Percentiles rank a stretch among this genome's conserved stretches.
phyloP scores from a whole-genome alignment of 2,888 invertebrate species.

The Chrysodeixis includens region DNA sequence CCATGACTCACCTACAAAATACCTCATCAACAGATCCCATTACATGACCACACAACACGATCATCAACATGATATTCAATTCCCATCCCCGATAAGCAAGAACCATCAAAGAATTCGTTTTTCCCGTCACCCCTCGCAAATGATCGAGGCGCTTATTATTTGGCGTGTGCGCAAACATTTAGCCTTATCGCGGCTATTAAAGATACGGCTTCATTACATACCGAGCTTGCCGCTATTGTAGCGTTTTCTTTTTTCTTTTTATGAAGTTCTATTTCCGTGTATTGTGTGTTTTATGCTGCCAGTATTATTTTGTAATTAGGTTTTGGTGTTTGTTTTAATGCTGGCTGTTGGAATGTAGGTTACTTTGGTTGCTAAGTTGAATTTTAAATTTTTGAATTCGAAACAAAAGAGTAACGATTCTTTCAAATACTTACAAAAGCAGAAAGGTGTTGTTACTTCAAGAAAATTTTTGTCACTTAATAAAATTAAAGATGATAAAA shows the following conservation, averaged over 20 bases:
- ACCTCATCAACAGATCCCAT: constrained; percentile 9
- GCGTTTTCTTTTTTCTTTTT: constrained; percentile 49
- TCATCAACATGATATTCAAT: constrained; percentile 73
- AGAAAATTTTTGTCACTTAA: not conserved
- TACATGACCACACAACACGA: constrained; percentile 36
- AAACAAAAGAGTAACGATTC: too few relatives aligned
- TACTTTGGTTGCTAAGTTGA: not conserved
- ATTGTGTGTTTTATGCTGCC: constrained; percentile 41
- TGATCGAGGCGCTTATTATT: constrained; percentile 88
- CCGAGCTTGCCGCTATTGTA: constrained; percentile 47
- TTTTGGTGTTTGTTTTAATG: constrained; percentile 17
- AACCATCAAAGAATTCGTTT: constrained; percentile 73
- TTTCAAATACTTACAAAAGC: too few relatives aligned
- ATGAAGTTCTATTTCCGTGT: constrained; percentile 57
- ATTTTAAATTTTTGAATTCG: not conserved
- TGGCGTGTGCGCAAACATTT: constrained; percentile 89
- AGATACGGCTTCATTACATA: constrained; percentile 88
- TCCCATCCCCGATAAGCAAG: constrained; percentile 72
- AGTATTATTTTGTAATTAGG: constrained; percentile 43
- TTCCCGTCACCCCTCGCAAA: constrained; percentile 82
- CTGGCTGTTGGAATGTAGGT: not conserved
- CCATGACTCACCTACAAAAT: not conserved
- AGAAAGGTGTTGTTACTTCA: too few relatives aligned
- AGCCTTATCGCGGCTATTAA: constrained; percentile 87
- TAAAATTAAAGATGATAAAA: not conserved